Base-by-base conservation (phyloP, 1,140 invertebrate genomes). In the Polypedilum vanderplanki region DNA sequence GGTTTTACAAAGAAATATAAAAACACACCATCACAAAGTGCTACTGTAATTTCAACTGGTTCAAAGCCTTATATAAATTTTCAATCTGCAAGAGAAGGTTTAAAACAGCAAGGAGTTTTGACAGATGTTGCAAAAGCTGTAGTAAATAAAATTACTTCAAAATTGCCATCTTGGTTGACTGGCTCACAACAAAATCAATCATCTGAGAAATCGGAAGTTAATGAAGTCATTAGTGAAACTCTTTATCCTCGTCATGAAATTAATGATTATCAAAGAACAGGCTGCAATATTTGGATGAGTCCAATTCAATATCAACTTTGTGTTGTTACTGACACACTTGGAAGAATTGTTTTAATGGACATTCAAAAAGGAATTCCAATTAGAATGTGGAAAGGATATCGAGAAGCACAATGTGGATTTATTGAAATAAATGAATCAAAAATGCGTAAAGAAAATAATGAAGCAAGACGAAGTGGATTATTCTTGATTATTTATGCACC, bases 321-420 rank as follows among this genome's bases (percentile, higher is more conserved):
- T 5, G 92, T 90, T 0, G 86, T 96, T 15, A 89, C 90, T 0
- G 97, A 98, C 84, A 88, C 88, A 77, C 88, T 96, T 79, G 95
- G 96, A 17, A 86, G 96, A 78, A 91, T 98, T 0, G 87, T 91
- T 73, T 84, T 98, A 3, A 81, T 98, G 15, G 95, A 98, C 83
- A 89, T 93, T 22, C 87, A 86, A 46, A 88, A 87, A 79, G 93
- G 94, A 8, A 86, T 93, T 75, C 89, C 91, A 18, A 81, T 97
- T 18, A 86, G 94, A 76, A 91, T 97, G 81, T 97, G 95, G 87
- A 98, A 98, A 86, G 96, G 95, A 9, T 98, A 97, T 81, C 85
- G 96, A 75, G 93, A 98, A 83, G 95, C 96, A 8, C 93, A 98
- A 80, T 95, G 92, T 83, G 91, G 90, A 7, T 98, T 96, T 89